Evolutionary conservation across 2,797 vertebrate genomes (phyloP).

Genomic region (Jordanella pulchra): DNA sequence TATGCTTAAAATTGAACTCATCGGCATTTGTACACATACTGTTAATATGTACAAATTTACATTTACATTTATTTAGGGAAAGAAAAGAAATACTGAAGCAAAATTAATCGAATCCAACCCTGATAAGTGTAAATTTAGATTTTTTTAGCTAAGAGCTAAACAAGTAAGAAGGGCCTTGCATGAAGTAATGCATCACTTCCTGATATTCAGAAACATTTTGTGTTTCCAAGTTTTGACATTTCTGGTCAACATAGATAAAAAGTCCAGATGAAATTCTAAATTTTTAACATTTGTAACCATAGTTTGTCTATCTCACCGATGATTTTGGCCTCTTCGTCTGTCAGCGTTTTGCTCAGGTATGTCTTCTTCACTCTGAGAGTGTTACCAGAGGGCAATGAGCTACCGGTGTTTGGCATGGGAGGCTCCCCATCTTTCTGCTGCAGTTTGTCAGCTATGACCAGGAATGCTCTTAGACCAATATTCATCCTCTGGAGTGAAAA

Average conservation of each 20-base stretch:
- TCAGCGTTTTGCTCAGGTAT: constrained; percentile 95
- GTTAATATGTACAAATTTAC: too few species aligned
- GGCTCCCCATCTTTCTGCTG: constrained; percentile 98
- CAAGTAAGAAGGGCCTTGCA: neutral
- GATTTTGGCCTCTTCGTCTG: constrained; percentile 96
- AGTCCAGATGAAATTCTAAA: neutral
- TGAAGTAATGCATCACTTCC: neutral
- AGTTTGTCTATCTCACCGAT: constrained; percentile 83
- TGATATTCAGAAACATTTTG: neutral
- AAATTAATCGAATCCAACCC: too few species aligned
- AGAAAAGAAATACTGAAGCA: too few species aligned
- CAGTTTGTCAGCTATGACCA: constrained; percentile 95
- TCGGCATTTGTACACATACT: too few species aligned
- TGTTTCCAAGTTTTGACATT: too few species aligned
- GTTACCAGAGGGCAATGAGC: constrained; percentile 94
- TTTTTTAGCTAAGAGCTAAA: too few species aligned
- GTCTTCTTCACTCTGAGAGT: constrained; percentile 97
- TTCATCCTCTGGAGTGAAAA: constrained; percentile 91
- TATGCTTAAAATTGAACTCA: too few species aligned
- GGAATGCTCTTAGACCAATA: constrained; percentile 95
- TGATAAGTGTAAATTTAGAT: too few species aligned
- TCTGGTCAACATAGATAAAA: neutral
- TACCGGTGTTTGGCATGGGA: constrained; percentile 96
- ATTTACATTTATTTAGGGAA: too few species aligned
- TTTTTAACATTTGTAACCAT: constrained; percentile 16